Evolutionary conservation across 2,888 invertebrate species (phyloP), one percentile per base, ranked within the genome.

Genomic region (Hirtodrosophila duncani): DNA sequence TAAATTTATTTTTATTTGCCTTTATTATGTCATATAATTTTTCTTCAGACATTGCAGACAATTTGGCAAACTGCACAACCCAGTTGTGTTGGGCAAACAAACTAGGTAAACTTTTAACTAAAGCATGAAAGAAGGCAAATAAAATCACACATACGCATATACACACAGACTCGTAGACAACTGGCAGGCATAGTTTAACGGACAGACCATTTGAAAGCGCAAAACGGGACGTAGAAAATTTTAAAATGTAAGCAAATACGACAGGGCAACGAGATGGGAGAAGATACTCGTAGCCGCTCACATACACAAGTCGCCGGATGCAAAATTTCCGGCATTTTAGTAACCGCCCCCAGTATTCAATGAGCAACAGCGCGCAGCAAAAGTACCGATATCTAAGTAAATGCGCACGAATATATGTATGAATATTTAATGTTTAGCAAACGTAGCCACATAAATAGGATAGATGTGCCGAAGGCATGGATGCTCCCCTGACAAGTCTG

Each of bases 341-440:
- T 36, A 36, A 21, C 44, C 21, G 16, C 34, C 10, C 46, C 9
- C 8, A 10, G 11, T 8, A 41, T 42, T 29, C 14, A 7, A 26
- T 10, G 20, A 13, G 58, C 55, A 59, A 52, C 52, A 59, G 61
- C 61, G 69, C 57, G 51, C 44, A 33, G 8, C 53, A 34, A 33
- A 67, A 64, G 53, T 56, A 68, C 51, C 51, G 45, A 59, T 53
- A 66, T 46, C 51, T 51, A 53, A 67, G 62, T 48, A 72, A 82
- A 63, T 67, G 67, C 77, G 67, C 61, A 65, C 52, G 63, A 79
- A 72, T 68, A 60, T 68, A 68, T 77, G 62, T 68, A 68, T 77
- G 77, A 78, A 78, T 81, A 81, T 82, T 82, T 82, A n/a, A n/a
- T 60, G 78, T 81, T 53, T 55, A 29, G 44, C 59, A 72, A 71